Evolutionary conservation across 37 sponge, comb jelly and placozoan genomes (phyloP).

Genomic region (Tethya wilhelma): DNA sequence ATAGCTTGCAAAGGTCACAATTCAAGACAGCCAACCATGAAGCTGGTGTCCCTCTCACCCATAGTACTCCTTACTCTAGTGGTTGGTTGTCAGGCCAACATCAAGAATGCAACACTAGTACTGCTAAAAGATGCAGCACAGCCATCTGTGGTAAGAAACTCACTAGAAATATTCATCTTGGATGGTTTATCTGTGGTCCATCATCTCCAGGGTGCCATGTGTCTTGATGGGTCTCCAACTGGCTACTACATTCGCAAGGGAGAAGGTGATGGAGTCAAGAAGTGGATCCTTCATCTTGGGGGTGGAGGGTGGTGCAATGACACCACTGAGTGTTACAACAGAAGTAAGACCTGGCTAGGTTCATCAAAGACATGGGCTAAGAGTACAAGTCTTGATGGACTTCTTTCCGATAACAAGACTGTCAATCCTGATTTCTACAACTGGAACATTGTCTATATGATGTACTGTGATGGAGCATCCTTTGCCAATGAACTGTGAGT

Average conservation of each 20-base stretch:
- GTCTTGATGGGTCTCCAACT: slow-evolving; percentile 83
- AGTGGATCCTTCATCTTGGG: slow-evolving; percentile 79
- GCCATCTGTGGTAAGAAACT: too few species aligned
- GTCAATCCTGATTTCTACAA: slow-evolving; percentile 76
- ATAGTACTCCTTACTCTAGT: not conserved
- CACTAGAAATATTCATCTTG: too few species aligned
- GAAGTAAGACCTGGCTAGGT: slow-evolving; percentile 74
- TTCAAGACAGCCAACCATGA: too few species aligned
- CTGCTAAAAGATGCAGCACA: slow-evolving; percentile 11
- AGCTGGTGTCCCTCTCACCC: not conserved
- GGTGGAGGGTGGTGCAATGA: slow-evolving; percentile 87
- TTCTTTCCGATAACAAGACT: slow-evolving; percentile 52
- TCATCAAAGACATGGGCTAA: slow-evolving; percentile 66
- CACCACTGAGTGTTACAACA: slow-evolving; percentile 40
- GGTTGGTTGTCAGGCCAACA: not conserved
- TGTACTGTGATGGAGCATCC: slow-evolving; percentile 90
- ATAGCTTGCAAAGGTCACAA: too few species aligned
- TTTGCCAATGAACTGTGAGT: slow-evolving; percentile 77
- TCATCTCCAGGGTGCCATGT: slow-evolving; percentile 75
- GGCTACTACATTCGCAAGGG: slow-evolving; percentile 64
- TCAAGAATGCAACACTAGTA: slow-evolving; percentile 18
- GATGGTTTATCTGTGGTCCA: too few species aligned
- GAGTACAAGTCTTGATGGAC: slow-evolving; percentile 31
- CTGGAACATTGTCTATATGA: slow-evolving; percentile 77
- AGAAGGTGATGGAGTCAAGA: slow-evolving; percentile 30